Evolutionary conservation across 2,888 invertebrate genomes (phyloP).

Genomic region (Ganaspis brasiliensis): DNA sequence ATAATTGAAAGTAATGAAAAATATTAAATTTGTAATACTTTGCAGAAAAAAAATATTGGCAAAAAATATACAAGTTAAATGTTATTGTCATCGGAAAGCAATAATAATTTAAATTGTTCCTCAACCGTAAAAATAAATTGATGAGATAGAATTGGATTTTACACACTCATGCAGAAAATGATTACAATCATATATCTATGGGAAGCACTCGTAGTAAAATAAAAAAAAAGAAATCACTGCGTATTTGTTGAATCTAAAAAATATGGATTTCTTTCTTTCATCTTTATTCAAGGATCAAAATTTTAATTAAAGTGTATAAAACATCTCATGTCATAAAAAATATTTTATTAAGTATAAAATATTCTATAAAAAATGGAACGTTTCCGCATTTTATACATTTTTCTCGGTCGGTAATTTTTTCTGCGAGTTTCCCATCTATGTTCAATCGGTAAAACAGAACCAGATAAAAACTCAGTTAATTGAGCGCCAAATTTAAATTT

Average conservation of each 20-base stretch:
- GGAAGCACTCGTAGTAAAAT: not conserved
- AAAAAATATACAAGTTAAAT: not conserved
- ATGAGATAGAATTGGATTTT: conserved; percentile 34
- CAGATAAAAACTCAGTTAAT: too few species aligned
- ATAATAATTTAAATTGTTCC: conserved; percentile 19
- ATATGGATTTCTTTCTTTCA: not conserved
- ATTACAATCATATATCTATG: conserved; percentile 21
- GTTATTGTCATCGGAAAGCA: conserved; percentile 14
- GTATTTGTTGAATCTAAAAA: conserved; percentile 3
- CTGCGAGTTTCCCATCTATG: too few species aligned
- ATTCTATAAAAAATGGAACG: not conserved
- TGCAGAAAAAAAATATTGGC: not conserved
- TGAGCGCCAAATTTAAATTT: too few species aligned
- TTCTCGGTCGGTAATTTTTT: too few species aligned
- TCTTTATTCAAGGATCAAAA: too few species aligned
- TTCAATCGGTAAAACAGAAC: too few species aligned
- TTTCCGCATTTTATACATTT: too few species aligned
- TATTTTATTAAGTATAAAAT: too few species aligned
- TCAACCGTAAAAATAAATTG: conserved; percentile 25
- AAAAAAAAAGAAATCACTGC: not conserved
- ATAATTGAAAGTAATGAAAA: too few species aligned
- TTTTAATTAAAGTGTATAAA: too few species aligned
- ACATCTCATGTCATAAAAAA: not conserved
- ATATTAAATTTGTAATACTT: not conserved
- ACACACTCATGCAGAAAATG: conserved; percentile 26